Base-by-base conservation (phyloP, 2,113 vertebrate species). In the Odontesthes bonariensis region DNA sequence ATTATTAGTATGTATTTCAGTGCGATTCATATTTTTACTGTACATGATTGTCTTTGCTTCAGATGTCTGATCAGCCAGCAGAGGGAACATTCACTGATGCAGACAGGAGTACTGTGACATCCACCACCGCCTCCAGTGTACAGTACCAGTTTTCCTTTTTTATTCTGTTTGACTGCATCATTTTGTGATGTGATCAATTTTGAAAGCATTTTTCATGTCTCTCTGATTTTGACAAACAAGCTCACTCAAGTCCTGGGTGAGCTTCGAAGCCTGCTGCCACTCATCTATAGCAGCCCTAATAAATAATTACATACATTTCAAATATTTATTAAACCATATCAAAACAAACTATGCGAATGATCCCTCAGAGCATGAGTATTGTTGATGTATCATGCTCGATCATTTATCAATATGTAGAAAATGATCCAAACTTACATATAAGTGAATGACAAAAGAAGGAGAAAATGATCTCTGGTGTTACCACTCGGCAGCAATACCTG, bases 81-180 rank as follows among this genome's bases (percentile, higher is more conserved):
- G 96, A 96, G 33, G 94, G 94, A 0, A 38, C 92, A 17, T 96
- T 96, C 69, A 91, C 82, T 0, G 96, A 98, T 0, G 83, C 92
- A 54, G 98, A 98, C 83, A 94, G 96, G 11, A 97, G 92, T 86
- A 95, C 96, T 0, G 92, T 95, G 6, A 95, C 96, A 11, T 96
- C 96, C 77, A 96, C 95, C 0, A 96, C 96, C 14, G 96, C 97
- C 73, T 98, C 96, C 64, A 97, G 92, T 20, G 98, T 99, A 94
- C 69, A 73, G 83, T 73, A 76, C 33, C 49, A 54, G 8, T n/a
- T 68, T 56, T 40, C 52, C 27, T 8, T 31, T 6, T 52, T 7
- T 64, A 1, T 16, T 11, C 17, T n/a, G 7, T 5, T 63, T 10
- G 5, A 63, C 11, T 46, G 22, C 3, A 19, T 17, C 46, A n/a